phyloP scores from a whole-genome alignment of 2,888 invertebrate species.

The Tineola bisselliella region DNA sequence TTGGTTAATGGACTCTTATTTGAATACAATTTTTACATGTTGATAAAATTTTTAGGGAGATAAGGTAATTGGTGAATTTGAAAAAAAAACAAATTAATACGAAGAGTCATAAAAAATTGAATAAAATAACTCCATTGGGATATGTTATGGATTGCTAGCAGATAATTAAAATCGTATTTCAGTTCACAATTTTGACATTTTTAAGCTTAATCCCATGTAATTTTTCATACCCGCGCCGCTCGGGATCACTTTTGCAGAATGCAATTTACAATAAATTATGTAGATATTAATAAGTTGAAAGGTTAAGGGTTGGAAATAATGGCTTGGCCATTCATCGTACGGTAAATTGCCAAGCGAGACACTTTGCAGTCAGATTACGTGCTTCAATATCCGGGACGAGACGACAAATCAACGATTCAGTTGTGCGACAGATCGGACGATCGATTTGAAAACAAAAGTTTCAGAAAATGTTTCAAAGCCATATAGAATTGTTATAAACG shows the following conservation, averaged over 20 bases:
- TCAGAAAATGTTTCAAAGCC: slow-evolving; percentile 29
- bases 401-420: slow-evolving; percentile 22
- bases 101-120: not conserved
- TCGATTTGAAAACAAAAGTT: slow-evolving; percentile 20
- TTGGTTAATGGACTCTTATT: not conserved
- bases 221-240: slow-evolving; percentile 34
- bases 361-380: slow-evolving; percentile 64
- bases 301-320: slow-evolving; percentile 64
- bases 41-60: not conserved
- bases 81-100: not conserved
- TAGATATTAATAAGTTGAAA: slow-evolving; percentile 65
- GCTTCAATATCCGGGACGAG: slow-evolving; percentile 61
- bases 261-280: slow-evolving; percentile 69
- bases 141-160: not conserved
- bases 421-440: slow-evolving; percentile 20
- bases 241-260: slow-evolving; percentile 50
- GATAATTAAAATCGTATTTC: slow-evolving; percentile 9
- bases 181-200: slow-evolving; percentile 6
- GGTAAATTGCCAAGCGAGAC: slow-evolving; percentile 64
- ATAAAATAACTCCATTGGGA: not conserved
- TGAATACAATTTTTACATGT: not conserved
- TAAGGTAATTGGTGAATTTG: not conserved
- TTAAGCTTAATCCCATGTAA: slow-evolving; percentile 8
- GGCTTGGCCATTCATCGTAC: slow-evolving; percentile 58
- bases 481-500: not conserved